A percentile compares a stretch with the other conserved stretches of the same genome.
phyloP scores from a whole-genome alignment of 2,888 invertebrate species.

The Tipula unca region DNA sequence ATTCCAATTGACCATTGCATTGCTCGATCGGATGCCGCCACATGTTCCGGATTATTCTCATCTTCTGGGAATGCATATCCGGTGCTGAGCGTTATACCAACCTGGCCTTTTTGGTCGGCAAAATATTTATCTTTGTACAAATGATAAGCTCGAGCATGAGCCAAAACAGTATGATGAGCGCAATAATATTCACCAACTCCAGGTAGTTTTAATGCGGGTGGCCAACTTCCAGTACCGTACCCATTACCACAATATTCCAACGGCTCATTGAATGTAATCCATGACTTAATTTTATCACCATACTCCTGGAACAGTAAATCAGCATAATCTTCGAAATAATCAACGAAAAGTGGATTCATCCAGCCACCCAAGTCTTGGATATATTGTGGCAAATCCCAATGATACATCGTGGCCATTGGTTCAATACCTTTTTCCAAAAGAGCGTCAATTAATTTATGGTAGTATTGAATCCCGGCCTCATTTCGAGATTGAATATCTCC shows the following conservation, averaged over 20 bases:
- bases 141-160: conserved; percentile 43
- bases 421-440: conserved; percentile 42
- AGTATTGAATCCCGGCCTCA: neutral
- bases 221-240: conserved; percentile 41
- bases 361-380: conserved; percentile 50
- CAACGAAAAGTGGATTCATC: conserved; percentile 39
- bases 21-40: conserved; percentile 16
- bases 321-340: conserved; percentile 46
- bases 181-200: conserved; percentile 46
- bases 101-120: conserved; percentile 29
- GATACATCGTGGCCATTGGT: conserved; percentile 51
- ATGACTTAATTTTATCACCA: conserved; percentile 47
- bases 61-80: conserved; percentile 29
- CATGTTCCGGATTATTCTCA: conserved; percentile 24
- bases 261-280: conserved; percentile 54
- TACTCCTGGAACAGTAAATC: conserved; percentile 40
- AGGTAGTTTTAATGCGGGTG: conserved; percentile 34
- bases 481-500: conserved; percentile 44
- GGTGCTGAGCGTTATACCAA: conserved; percentile 32
- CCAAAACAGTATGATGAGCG: conserved; percentile 44
- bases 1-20: conserved; percentile 33
- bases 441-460: neutral
- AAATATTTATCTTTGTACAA: conserved; percentile 35
- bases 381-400: conserved; percentile 48
- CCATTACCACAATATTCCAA: conserved; percentile 40